Percentiles rank a stretch among this genome's conserved stretches.
phyloP scores from a whole-genome alignment of 2,113 vertebrate species.

The Panurus biarmicus region DNA sequence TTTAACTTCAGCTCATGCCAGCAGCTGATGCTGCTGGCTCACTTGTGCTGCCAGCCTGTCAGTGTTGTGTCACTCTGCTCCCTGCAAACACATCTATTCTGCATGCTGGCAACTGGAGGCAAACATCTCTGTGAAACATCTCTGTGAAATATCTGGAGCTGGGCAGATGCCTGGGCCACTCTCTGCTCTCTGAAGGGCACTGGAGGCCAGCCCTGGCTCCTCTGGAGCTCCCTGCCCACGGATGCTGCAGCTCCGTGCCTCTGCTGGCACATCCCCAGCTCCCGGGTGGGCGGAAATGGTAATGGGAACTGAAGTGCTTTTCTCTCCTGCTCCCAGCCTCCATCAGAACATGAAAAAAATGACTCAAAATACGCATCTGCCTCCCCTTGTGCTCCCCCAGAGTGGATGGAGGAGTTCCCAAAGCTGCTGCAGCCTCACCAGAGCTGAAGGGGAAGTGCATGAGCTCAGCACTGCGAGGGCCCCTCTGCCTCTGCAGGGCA shows the following conservation, averaged over 20 bases:
- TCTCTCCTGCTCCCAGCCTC: neutral
- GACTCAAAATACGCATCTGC: neutral
- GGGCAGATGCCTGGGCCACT: neutral
- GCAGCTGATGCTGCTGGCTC: neutral
- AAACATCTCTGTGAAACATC: no score
- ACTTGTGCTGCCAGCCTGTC: neutral
- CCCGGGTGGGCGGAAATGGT: neutral
- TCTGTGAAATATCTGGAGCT: neutral
- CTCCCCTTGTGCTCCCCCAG: neutral
- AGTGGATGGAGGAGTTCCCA: neutral
- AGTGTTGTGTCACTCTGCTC: neutral
- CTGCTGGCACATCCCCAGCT: neutral
- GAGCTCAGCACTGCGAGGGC: neutral
- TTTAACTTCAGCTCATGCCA: neutral
- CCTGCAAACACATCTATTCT: neutral
- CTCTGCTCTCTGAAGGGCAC: neutral
- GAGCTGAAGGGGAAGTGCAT: neutral
- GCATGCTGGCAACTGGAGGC: neutral
- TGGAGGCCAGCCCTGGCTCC: neutral
- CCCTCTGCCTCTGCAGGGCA: neutral
- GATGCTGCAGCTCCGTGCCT: neutral
- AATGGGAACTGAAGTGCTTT: neutral
- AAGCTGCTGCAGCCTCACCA: neutral
- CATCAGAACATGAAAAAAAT: neutral
- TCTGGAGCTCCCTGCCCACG: neutral